phyloP scores from a whole-genome alignment of 2,113 vertebrate genomes.

The Syngnathoides biaculeatus region DNA sequence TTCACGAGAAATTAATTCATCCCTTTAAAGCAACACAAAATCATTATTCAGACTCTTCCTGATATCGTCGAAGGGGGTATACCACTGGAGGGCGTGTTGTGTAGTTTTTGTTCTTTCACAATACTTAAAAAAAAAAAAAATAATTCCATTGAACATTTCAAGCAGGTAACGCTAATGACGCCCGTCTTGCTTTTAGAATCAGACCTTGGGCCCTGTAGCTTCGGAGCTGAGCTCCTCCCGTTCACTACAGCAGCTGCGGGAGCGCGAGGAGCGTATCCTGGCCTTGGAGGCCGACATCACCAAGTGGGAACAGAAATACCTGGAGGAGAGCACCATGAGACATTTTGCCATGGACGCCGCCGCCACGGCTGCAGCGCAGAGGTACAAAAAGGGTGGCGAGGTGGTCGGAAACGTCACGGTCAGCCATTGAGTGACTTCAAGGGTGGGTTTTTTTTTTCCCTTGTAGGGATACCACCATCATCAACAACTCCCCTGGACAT shows the following conservation, averaged over 20 bases:
- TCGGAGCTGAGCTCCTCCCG: conserved; percentile 70
- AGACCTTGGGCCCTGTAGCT: conserved; percentile 25
- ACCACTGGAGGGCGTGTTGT: too few species aligned
- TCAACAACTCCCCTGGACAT: conserved; percentile 88
- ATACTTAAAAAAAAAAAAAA: too few species aligned
- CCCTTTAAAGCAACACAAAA: too few species aligned
- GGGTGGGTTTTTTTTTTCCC: background rate
- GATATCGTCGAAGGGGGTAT: too few species aligned
- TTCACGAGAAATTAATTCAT: too few species aligned
- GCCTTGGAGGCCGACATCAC: conserved; percentile 97
- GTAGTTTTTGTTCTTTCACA: too few species aligned
- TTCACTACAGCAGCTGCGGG: conserved; percentile 83
- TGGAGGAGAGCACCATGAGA: conserved; percentile 96
- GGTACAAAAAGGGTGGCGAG: conserved; percentile 41
- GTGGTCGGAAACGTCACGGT: background rate
- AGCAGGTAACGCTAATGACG: background rate
- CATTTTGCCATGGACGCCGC: conserved; percentile 98
- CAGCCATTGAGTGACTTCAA: background rate
- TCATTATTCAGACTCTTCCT: too few species aligned
- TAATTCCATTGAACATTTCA: too few species aligned
- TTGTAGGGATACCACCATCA: conserved; percentile 90
- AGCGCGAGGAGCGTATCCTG: conserved; percentile 89
- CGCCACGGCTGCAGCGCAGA: conserved; percentile 89
- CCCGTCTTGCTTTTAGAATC: conserved; percentile 51
- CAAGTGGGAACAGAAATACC: conserved; percentile 97